Evolutionary conservation across 2,888 invertebrate species (phyloP).

Genomic region (Anagyrus pseudococci): DNA sequence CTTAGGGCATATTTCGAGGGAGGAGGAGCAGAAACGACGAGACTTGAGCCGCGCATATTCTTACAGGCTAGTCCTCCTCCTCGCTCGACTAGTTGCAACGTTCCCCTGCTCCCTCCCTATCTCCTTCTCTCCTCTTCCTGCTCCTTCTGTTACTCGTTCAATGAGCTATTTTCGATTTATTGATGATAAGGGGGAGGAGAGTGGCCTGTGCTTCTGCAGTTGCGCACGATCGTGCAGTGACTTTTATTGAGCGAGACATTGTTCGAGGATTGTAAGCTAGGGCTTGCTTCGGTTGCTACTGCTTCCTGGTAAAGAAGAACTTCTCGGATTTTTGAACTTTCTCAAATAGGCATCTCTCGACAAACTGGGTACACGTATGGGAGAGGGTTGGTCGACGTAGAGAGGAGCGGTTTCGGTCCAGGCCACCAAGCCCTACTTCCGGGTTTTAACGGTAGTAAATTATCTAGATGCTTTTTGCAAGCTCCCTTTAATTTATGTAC

Average conservation of each 20-base stretch:
- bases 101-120: neutral
- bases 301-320: conserved; percentile 11
- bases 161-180: conserved; percentile 34
- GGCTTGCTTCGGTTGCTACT: neutral
- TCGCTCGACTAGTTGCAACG: neutral
- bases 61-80: no score
- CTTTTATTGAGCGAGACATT: conserved; percentile 34
- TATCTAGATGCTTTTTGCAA: neutral
- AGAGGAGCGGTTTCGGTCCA: no score
- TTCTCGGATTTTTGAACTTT: neutral
- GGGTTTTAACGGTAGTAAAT: conserved; percentile 4
- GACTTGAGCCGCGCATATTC: no score
- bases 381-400: no score
- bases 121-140: neutral
- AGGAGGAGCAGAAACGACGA: neutral
- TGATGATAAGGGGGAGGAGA: conserved; percentile 26
- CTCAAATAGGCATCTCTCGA: neutral
- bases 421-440: neutral
- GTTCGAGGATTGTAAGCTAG: conserved; percentile 4
- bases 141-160: no score
- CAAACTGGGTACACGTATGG: neutral
- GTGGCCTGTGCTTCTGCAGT: neutral
- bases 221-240: conserved; percentile 21
- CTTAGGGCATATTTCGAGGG: conserved; percentile 11
- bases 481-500: no score